Percentiles rank a stretch among this genome's conserved stretches.
Evolutionary conservation across 2,888 invertebrate genomes (phyloP).

Genomic region (Mythimna loreyi): DNA sequence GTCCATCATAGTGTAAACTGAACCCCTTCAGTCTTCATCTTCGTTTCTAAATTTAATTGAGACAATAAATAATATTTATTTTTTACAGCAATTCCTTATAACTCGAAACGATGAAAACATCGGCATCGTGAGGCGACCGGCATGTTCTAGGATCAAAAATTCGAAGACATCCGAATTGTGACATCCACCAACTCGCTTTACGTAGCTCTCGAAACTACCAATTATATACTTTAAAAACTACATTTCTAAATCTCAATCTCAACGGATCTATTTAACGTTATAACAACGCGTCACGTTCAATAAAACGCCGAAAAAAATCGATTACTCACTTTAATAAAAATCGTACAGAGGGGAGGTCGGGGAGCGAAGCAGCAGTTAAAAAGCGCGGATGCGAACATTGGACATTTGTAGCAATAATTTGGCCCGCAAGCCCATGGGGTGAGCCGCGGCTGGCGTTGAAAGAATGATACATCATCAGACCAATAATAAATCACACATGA

Average conservation of each 20-base stretch:
- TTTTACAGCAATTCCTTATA: too few species aligned
- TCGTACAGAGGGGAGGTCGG: conserved; percentile 76
- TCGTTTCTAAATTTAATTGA: too few species aligned
- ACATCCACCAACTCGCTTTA: too few species aligned
- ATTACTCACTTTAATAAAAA: conserved; percentile 86
- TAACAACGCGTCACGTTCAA: conserved; percentile 69
- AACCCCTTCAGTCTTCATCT: too few species aligned
- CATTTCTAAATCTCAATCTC: conserved; percentile 26
- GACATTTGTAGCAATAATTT: conserved; percentile 89
- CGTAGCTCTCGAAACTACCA: not conserved
- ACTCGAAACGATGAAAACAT: too few species aligned
- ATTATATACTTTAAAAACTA: not conserved
- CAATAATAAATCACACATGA: conserved; percentile 91
- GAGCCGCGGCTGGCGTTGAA: conserved; percentile 89
- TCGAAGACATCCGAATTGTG: too few species aligned
- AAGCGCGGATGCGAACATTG: conserved; percentile 87
- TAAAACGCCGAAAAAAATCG: conserved; percentile 78
- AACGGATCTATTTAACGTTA: conserved; percentile 64
- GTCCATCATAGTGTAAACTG: too few species aligned
- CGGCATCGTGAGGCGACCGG: too few species aligned
- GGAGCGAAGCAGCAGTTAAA: conserved; percentile 82
- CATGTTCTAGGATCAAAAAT: too few species aligned
- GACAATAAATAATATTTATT: too few species aligned
- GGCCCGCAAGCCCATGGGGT: conserved; percentile 86
- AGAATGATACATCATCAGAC: conserved; percentile 91